phyloP scores from a whole-genome alignment of 1,140 invertebrate species.

The Metopolophium dirhodum region DNA sequence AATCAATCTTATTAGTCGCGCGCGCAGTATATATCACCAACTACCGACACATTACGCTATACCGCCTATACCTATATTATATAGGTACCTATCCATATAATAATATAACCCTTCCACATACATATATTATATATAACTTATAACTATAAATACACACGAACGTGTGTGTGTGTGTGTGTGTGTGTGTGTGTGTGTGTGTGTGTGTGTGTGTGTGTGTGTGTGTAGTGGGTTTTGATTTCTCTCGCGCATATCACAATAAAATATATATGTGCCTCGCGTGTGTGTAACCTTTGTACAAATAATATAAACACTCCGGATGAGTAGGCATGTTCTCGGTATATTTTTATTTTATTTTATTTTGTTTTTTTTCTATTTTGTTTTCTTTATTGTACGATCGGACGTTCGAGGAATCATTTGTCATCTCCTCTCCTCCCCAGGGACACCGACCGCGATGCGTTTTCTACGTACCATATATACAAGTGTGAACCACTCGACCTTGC shows the following conservation, averaged over 20 bases:
- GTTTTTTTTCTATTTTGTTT: conserved; percentile 35
- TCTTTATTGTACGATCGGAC: conserved; percentile 55
- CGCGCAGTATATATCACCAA: not conserved
- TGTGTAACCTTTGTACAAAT: conserved; percentile 57
- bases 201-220: not conserved
- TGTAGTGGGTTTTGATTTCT: conserved; percentile 50
- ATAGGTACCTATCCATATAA: too few species aligned
- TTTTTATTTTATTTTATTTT: conserved; percentile 37
- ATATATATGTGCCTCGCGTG: conserved; percentile 12
- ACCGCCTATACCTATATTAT: not conserved
- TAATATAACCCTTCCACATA: too few species aligned
- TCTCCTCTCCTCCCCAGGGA: conserved; percentile 52
- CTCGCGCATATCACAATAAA: conserved; percentile 10
- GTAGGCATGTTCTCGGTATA: conserved; percentile 56
- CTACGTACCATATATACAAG: conserved; percentile 28
- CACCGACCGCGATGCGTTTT: conserved; percentile 48
- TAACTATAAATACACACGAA: not conserved
- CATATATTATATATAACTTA: too few species aligned
- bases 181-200: not conserved
- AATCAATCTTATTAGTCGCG: conserved; percentile 54
- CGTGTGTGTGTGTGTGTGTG: too few species aligned
- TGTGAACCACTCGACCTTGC: conserved; percentile 57
- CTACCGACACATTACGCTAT: conserved; percentile 15
- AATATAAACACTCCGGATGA: conserved; percentile 57
- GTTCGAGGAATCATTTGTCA: conserved; percentile 56